A percentile compares a stretch with the other conserved stretches of the same genome.
phyloP scores from a whole-genome alignment of 2,797 vertebrate genomes.

The Parauchenoglanis ngamensis region DNA sequence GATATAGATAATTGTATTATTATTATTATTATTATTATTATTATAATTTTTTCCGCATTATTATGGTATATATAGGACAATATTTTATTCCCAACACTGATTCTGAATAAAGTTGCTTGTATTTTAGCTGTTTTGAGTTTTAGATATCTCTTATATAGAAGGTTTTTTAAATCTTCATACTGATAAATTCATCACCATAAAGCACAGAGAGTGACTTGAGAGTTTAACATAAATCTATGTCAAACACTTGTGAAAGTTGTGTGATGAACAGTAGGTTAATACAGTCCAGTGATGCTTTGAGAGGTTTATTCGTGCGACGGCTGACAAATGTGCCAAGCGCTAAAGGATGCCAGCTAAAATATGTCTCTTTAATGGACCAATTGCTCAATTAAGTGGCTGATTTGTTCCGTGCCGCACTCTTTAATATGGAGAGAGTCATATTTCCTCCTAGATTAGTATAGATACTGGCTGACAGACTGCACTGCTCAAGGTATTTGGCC shows the following conservation, averaged over 20 bases:
- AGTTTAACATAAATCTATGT: conserved; percentile 10
- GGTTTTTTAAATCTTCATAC: background rate
- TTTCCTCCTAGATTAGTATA: conserved; percentile 95
- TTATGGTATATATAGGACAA: background rate
- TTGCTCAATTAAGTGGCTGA: conserved; percentile 90
- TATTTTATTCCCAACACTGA: background rate
- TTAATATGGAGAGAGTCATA: conserved; percentile 89
- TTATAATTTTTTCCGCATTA: background rate
- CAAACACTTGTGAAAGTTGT: conserved; percentile 1
- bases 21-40: background rate
- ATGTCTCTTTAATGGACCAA: conserved; percentile 85
- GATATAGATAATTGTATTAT: background rate
- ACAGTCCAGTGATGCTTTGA: conserved; percentile 2
- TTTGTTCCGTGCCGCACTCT: conserved; percentile 75
- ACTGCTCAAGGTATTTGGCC: conserved; percentile 94
- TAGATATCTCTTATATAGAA: background rate
- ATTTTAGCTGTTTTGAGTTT: background rate
- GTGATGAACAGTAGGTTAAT: conserved; percentile 3
- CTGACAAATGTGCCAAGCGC: conserved; percentile 86
- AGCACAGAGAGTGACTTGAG: background rate
- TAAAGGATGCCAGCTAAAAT: conserved; percentile 78
- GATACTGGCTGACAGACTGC: conserved; percentile 87
- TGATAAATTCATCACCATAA: background rate
- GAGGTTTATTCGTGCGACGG: conserved; percentile 35
- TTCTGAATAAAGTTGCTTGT: background rate